Percentiles rank a stretch among this genome's conserved stretches.
Evolutionary conservation across 2,888 invertebrate genomes (phyloP).

Genomic region (Allygus modestus): DNA sequence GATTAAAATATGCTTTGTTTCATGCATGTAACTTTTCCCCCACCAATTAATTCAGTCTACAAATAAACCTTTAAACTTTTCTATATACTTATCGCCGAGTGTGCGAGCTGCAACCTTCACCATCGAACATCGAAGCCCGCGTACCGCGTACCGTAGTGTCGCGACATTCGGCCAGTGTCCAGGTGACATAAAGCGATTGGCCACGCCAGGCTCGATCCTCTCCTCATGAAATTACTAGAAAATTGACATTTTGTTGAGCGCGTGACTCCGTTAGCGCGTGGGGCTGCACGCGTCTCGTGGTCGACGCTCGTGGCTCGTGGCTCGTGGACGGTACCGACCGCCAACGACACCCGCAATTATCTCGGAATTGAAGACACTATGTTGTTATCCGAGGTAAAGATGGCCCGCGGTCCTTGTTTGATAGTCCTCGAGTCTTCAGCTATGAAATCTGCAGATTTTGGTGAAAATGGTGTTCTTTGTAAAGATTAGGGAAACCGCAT

Average conservation of each 20-base stretch:
- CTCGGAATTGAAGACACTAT: neutral
- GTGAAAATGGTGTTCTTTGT: too few relatives aligned
- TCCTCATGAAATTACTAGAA: slow-evolving; percentile 64
- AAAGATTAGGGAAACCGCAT: too few relatives aligned
- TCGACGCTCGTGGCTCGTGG: slow-evolving; percentile 12
- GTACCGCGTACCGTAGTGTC: too few relatives aligned
- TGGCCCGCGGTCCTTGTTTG: neutral
- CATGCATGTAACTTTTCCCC: too few relatives aligned
- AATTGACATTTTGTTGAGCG: slow-evolving; percentile 65
- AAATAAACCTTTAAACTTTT: too few relatives aligned
- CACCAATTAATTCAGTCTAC: too few relatives aligned
- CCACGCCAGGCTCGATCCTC: slow-evolving; percentile 52
- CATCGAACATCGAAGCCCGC: too few relatives aligned
- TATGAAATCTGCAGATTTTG: too few relatives aligned
- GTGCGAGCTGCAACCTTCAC: too few relatives aligned
- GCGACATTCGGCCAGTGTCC: neutral
- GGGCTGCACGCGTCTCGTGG: slow-evolving; percentile 28
- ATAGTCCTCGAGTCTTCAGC: too few relatives aligned
- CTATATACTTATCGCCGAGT: too few relatives aligned
- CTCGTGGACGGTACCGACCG: neutral
- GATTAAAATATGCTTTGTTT: too few relatives aligned
- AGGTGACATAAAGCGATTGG: slow-evolving; percentile 61
- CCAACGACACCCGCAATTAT: neutral
- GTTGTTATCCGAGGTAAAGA: neutral
- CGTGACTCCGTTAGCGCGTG: slow-evolving; percentile 63